Evolutionary conservation across 1,140 invertebrate genomes (phyloP), one percentile per base, ranked within the genome.

Genomic region (Ceratina calcarata): DNA sequence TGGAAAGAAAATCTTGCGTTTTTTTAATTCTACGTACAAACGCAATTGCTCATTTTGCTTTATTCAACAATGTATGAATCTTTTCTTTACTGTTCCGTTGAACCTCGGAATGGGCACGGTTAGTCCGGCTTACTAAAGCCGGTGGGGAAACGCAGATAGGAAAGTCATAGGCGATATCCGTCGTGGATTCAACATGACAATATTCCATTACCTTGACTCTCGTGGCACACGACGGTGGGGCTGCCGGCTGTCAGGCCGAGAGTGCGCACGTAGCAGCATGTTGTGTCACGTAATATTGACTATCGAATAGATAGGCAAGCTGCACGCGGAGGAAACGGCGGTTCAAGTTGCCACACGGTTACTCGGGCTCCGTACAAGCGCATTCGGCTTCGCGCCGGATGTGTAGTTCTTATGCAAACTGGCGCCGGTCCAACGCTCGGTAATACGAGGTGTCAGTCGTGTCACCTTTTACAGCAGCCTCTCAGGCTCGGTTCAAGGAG

Each of bases 381-480:
- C 78, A 72, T 18, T 87, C 78, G 85, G 77, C 78, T 84, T 78
- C 85, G 80, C 86, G 78, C 82, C 82, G 87, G 86, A 90, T 91
- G 84, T 88, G 86, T 85, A 89, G 81, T 91, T 92, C 91, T 91
- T 91, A 91, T 91, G 91, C 88, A 92, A 91, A 91, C 90, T 92
- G 91, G 91, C 91, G 77, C 37, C 67, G 83, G 81, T 88, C 91
- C 91, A 91, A 91, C 84, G 87, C 83, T 82, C 78, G 85, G 88
- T 91, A 91, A 91, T 91, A 89, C 90, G 89, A 91, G 86, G 89
- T 92, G 91, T 91, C 90, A 92, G 83, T 91, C 88, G 89, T 90
- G 86, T 90, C 87, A 90, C 82, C 84, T 64, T 69, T 62, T 71
- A 51, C 58, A 62, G 67, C 86, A 67, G 70, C 72, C 82, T 80